phyloP scores from a whole-genome alignment of 1,140 invertebrate species.

The Bradynema listronoti region DNA sequence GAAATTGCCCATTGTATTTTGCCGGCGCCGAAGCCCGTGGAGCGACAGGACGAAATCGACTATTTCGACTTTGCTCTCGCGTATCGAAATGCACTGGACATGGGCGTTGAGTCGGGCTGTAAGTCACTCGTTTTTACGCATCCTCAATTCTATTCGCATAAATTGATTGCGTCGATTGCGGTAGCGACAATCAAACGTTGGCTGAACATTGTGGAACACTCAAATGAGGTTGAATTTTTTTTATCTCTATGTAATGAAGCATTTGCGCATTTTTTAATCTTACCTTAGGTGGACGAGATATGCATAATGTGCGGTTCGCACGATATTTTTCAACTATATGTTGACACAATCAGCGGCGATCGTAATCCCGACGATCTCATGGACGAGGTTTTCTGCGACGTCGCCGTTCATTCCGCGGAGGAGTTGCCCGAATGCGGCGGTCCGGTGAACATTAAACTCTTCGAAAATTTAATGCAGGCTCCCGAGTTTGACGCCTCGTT shows the following conservation, averaged over 20 bases:
- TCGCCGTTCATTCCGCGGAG: not conserved
- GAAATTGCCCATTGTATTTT: slow-evolving; percentile 29
- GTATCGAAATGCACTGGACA: slow-evolving; percentile 22
- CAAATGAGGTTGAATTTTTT: too few species aligned
- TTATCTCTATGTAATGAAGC: too few species aligned
- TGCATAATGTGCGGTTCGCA: not conserved
- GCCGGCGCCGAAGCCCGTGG: slow-evolving; percentile 4
- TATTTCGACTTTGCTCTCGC: slow-evolving; percentile 20
- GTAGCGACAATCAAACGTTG: not conserved
- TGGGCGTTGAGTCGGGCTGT: slow-evolving; percentile 4
- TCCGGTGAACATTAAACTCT: slow-evolving; percentile 6
- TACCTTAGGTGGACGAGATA: not conserved
- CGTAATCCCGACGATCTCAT: not conserved
- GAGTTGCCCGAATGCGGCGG: not conserved
- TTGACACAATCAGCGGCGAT: not conserved
- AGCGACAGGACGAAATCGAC: slow-evolving; percentile 15
- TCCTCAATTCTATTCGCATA: slow-evolving; percentile 15
- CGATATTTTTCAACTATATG: slow-evolving; percentile 6
- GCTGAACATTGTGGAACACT: too few species aligned
- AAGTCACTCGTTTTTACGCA: slow-evolving; percentile 22
- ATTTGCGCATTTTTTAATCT: not conserved
- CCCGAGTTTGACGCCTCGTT: not conserved
- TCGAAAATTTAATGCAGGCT: not conserved
- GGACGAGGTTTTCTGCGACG: not conserved
- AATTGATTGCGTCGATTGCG: not conserved